Conservation (phyloP, 2,888 invertebrate genomes). For the Ganaspis brasiliensis region DNA sequence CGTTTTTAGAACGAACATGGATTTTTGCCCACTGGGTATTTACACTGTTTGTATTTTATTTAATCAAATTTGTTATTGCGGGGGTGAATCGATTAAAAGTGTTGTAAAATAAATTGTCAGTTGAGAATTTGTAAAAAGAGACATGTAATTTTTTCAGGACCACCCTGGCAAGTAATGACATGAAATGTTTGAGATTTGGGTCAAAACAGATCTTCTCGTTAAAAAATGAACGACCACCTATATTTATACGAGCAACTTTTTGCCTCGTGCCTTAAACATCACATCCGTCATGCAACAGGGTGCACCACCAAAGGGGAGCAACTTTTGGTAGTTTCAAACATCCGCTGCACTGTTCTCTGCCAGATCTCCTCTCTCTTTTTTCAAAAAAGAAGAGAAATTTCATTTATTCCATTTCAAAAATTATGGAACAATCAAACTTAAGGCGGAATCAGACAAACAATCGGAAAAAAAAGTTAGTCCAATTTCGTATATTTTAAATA, state of each 20-base stretch:
- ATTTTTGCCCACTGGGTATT: too few relatives aligned
- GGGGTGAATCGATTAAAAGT: too few relatives aligned
- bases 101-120: too few relatives aligned
- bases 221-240: slow-evolving; percentile 23
- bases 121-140: background rate
- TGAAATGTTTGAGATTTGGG: slow-evolving; percentile 29
- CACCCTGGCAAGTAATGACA: slow-evolving; percentile 21
- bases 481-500: too few relatives aligned
- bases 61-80: too few relatives aligned
- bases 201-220: slow-evolving; percentile 29
- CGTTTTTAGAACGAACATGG: too few relatives aligned
- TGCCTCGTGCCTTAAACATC: slow-evolving; percentile 45
- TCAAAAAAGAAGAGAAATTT: background rate
- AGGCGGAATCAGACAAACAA: background rate
- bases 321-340: slow-evolving; percentile 24
- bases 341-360: slow-evolving; percentile 30
- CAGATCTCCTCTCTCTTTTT: background rate
- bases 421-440: background rate
- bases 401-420: background rate
- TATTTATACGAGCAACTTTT: slow-evolving; percentile 47
- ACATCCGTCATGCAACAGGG: slow-evolving; percentile 44
- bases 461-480: too few relatives aligned
- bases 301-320: slow-evolving; percentile 23
- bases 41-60: too few relatives aligned
- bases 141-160: background rate